Conservation (phyloP, 2,888 invertebrate species). For the Trichogramma dendrolimi region DNA sequence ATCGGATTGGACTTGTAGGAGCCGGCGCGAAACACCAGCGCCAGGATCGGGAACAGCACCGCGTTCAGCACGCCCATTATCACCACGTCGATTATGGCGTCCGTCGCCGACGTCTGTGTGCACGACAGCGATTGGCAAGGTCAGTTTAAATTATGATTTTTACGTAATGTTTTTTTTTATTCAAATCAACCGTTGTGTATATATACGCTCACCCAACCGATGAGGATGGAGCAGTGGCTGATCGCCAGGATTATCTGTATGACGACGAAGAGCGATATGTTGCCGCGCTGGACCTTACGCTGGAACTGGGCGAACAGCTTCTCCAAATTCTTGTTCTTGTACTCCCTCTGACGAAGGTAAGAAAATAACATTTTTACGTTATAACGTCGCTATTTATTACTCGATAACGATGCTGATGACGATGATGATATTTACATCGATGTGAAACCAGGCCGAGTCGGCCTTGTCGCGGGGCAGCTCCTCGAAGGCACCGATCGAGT, state of each 20-base stretch:
- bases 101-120: conserved; percentile 43
- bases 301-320: conserved; percentile 72
- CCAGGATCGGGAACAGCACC: conserved; percentile 51
- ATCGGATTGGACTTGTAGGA: conserved; percentile 47
- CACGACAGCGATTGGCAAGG: conserved; percentile 13
- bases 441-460: too few species aligned
- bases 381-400: too few species aligned
- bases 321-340: conserved; percentile 70
- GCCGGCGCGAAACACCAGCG: conserved; percentile 53
- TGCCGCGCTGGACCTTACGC: conserved; percentile 72
- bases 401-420: too few species aligned
- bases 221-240: conserved; percentile 57
- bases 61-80: conserved; percentile 51
- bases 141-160: neutral
- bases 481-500: too few species aligned
- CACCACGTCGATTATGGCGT: conserved; percentile 51
- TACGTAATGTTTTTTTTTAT: conserved; percentile 48
- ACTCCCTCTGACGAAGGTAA: conserved; percentile 61
- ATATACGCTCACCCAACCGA: too few species aligned
- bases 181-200: conserved; percentile 53
- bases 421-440: too few species aligned
- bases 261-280: conserved; percentile 71
- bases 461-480: too few species aligned
- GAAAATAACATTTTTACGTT: neutral
- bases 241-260: conserved; percentile 65